Conservation (phyloP, 2,797 vertebrate species). For the Epinephelus awoara region DNA sequence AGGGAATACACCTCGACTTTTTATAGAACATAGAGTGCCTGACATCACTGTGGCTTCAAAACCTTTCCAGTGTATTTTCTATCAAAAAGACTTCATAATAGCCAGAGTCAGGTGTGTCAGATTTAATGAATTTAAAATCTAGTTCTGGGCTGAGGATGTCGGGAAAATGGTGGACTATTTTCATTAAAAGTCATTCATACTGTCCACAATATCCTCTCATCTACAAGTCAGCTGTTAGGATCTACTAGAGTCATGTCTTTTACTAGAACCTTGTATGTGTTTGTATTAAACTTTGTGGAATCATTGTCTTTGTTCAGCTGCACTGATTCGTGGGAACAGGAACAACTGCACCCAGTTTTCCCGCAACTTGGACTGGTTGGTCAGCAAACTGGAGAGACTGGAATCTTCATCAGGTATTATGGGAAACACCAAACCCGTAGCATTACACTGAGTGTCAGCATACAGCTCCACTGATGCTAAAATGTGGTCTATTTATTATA, state of each 20-base stretch:
- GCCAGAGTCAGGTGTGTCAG: not conserved
- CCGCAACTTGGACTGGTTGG: conserved; percentile 95
- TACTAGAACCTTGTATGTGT: not conserved
- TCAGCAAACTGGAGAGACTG: conserved; percentile 97
- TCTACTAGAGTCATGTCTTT: not conserved
- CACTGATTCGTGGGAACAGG: conserved; percentile 96
- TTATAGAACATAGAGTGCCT: not conserved
- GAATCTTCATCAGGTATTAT: conserved; percentile 97
- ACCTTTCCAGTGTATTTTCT: conserved; percentile 22
- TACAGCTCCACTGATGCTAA: not conserved
- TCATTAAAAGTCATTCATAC: not conserved
- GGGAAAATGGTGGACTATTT: not conserved
- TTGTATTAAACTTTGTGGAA: conserved; percentile 20
- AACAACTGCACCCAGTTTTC: conserved; percentile 99
- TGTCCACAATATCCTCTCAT: not conserved
- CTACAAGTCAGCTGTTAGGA: not conserved
- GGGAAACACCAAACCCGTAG: not conserved
- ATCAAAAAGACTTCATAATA: conserved; percentile 8
- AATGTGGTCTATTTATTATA: not conserved
- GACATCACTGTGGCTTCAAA: conserved; percentile 15
- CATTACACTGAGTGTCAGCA: not conserved
- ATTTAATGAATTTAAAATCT: conserved; percentile 28
- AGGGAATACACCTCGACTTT: conserved; percentile 20
- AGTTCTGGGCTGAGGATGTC: not conserved
- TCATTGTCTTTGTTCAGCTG: conserved; percentile 83